Evolutionary conservation across 2,113 vertebrate genomes (phyloP).

Genomic region (Anolis carolinensis): DNA sequence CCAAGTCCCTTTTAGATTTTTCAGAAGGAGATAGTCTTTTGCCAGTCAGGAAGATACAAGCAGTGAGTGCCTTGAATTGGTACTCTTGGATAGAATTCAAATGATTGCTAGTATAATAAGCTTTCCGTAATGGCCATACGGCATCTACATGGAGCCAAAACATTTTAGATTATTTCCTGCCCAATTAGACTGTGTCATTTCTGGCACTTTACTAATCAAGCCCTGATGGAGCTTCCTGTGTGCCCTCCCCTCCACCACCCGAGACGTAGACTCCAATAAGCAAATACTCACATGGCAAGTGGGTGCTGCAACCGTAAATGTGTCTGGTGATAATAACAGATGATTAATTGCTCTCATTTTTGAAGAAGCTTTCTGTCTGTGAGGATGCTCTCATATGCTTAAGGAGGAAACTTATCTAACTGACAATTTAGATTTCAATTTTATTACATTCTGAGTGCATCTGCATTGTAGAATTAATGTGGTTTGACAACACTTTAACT

Average conservation of each 20-base stretch:
- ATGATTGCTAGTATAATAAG: constrained; percentile 4
- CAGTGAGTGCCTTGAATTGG: neutral
- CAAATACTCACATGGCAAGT: constrained; percentile 14
- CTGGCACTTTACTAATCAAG: constrained; percentile 1
- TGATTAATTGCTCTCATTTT: constrained; percentile 43
- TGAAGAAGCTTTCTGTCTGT: neutral
- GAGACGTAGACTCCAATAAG: neutral
- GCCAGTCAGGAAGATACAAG: neutral
- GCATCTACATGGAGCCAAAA: neutral
- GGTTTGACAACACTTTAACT: too few species aligned
- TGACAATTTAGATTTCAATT: constrained; percentile 23
- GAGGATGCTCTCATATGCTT: constrained; percentile 42
- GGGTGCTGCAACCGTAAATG: constrained; percentile 17
- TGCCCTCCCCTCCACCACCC: too few species aligned
- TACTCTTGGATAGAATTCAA: neutral
- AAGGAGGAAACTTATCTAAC: constrained; percentile 25
- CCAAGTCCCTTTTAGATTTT: neutral
- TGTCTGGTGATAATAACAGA: neutral
- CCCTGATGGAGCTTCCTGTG: neutral
- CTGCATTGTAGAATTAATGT: too few species aligned
- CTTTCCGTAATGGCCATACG: neutral
- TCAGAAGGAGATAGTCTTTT: neutral
- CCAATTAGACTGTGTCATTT: neutral
- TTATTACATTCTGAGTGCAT: constrained; percentile 19
- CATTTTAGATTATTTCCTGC: neutral